These are phyloP conservation scores for Sus scrofa DNA, from an alignment of 2,113 vertebrate species.

Conservation along the genomic window DNA sequence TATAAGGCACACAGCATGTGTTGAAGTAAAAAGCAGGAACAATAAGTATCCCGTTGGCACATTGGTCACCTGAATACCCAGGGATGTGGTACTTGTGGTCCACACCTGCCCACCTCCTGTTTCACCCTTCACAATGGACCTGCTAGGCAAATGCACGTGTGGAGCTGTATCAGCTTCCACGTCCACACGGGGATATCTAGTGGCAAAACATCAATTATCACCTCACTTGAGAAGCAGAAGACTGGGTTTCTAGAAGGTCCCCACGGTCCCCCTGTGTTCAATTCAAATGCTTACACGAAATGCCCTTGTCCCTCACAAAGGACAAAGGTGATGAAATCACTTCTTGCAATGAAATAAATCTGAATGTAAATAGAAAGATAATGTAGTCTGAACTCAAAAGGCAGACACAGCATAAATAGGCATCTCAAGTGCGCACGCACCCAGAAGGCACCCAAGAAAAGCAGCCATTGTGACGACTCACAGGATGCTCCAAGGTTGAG, in stretches of 20 bases:
- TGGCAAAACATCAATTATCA: constrained; percentile 84
- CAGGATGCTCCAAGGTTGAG: not conserved
- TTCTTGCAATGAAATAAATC: constrained; percentile 72
- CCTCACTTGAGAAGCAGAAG: constrained; percentile 81
- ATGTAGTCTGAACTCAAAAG: constrained; percentile 50
- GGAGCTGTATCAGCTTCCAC: not conserved
- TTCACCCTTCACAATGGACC: not conserved
- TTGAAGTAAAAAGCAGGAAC: not conserved
- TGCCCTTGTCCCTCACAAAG: constrained; percentile 60
- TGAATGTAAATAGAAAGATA: constrained; percentile 58
- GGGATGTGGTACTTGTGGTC: not conserved
- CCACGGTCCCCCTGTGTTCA: constrained; percentile 70
- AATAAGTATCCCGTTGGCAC: not conserved
- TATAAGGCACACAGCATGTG: not conserved
- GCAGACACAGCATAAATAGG: not conserved
- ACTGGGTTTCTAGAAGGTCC: constrained; percentile 81
- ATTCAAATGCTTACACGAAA: constrained; percentile 78
- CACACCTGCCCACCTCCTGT: not conserved
- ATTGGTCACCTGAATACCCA: not conserved
- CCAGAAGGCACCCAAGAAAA: not conserved
- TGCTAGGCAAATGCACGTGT: not conserved
- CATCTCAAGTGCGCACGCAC: constrained; percentile 12
- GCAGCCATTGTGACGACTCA: not conserved
- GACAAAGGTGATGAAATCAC: constrained; percentile 80
- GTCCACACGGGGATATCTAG: constrained; percentile 52